Conservation (phyloP, 2,888 invertebrate species). For the Ptychoptera contaminata region DNA sequence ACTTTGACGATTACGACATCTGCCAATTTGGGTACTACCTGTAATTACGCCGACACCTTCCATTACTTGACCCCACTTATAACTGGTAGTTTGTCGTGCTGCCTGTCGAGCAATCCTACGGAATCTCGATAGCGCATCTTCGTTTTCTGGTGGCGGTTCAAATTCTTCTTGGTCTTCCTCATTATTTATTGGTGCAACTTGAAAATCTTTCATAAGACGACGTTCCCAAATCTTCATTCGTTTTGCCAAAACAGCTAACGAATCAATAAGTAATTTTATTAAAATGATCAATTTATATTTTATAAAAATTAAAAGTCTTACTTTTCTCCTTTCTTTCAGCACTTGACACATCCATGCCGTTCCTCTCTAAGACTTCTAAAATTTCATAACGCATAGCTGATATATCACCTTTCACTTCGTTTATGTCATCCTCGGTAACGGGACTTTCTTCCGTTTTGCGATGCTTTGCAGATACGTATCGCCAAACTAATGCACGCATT, state of each 20-base stretch:
- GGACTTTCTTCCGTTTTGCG: constrained; percentile 65
- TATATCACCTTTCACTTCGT: constrained; percentile 87
- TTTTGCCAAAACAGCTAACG: constrained; percentile 52
- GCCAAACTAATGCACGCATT: constrained; percentile 81
- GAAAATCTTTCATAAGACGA: constrained; percentile 77
- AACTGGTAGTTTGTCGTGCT: constrained; percentile 47
- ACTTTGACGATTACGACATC: constrained; percentile 51
- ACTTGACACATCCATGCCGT: constrained; percentile 70
- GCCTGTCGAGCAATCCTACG: constrained; percentile 60
- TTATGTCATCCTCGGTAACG: constrained; percentile 86
- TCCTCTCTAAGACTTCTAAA: constrained; percentile 72
- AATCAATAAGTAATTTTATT: too few species aligned
- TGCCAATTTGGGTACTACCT: constrained; percentile 61
- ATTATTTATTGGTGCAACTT: constrained; percentile 56
- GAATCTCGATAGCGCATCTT: constrained; percentile 49
- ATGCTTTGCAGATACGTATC: constrained; percentile 80
- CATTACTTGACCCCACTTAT: constrained; percentile 61
- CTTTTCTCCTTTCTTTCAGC: constrained; percentile 60
- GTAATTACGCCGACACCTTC: constrained; percentile 35
- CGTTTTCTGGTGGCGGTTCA: constrained; percentile 33
- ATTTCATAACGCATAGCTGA: constrained; percentile 84
- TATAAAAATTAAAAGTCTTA: constrained; percentile 18
- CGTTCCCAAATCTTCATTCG: constrained; percentile 74
- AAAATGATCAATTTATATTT: not conserved
- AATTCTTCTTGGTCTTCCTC: constrained; percentile 28